These are phyloP conservation scores for Macroglossus sobrinus DNA, from an alignment of 2,113 vertebrate species.

Conservation along the genomic window DNA sequence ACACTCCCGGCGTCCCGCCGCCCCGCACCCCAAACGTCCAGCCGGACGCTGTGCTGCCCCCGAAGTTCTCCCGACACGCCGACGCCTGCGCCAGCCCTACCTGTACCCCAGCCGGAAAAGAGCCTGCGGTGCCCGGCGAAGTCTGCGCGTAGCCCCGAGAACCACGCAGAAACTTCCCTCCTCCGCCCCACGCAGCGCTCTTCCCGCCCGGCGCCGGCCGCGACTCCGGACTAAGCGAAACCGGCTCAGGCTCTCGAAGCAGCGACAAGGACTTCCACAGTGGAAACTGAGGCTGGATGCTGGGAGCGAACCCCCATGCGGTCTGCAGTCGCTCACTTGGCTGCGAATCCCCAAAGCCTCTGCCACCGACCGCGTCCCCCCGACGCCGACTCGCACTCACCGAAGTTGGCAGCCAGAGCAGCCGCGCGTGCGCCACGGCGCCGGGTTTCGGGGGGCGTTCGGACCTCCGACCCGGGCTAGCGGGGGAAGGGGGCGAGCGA, in stretches of 20 bases:
- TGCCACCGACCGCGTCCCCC: neutral
- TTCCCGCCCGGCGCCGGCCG: neutral
- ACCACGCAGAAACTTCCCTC: constrained; percentile 38
- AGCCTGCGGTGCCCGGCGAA: constrained; percentile 53
- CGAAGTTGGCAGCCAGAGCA: constrained; percentile 50
- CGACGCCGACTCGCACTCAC: constrained; percentile 63
- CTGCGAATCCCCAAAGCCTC: neutral
- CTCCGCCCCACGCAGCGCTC: neutral
- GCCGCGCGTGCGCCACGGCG: constrained; percentile 64
- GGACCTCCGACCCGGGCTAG: constrained; percentile 12
- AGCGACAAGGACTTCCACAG: constrained; percentile 44
- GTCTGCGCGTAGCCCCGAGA: neutral
- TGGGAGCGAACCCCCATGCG: neutral
- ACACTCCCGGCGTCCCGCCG: neutral
- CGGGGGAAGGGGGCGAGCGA: neutral
- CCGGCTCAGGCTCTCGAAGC: constrained; percentile 55
- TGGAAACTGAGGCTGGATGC: neutral
- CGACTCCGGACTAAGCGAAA: neutral
- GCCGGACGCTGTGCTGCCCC: constrained; percentile 31
- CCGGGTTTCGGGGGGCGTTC: neutral
- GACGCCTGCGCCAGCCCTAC: constrained; percentile 39
- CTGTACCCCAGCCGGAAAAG: neutral
- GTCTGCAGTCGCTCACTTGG: neutral
- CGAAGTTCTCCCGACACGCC: constrained; percentile 70
- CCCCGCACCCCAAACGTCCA: neutral